Percentiles rank a stretch among this genome's conserved stretches.
These are phyloP conservation scores for Papilio protenor DNA, from an alignment of 2,888 invertebrate species.

Conservation along the genomic window DNA sequence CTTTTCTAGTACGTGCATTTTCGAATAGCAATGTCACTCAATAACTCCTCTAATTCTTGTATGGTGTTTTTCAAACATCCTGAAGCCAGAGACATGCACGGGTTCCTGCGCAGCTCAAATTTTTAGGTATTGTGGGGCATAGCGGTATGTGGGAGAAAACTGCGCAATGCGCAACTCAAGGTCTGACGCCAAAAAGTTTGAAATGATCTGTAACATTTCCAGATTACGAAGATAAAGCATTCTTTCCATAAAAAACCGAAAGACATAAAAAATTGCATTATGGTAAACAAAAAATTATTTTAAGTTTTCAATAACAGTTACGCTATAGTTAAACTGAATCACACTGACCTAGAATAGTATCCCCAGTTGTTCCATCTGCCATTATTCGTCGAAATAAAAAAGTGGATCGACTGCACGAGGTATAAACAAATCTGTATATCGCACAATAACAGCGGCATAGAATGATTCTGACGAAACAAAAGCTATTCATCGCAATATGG, in stretches of 20 bases:
- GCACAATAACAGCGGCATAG: slow-evolving; percentile 6
- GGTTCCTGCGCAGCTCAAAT: no score
- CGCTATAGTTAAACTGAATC: not conserved
- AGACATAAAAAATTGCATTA: no score
- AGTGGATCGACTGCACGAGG: not conserved
- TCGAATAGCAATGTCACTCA: not conserved
- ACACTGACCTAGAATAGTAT: not conserved
- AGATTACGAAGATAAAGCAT: no score
- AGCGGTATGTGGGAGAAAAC: no score
- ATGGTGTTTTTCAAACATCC: no score
- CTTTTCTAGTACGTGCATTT: not conserved
- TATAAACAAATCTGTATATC: slow-evolving; percentile 13
- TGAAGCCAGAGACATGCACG: no score
- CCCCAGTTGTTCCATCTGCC: not conserved
- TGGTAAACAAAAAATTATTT: not conserved
- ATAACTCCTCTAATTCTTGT: not conserved
- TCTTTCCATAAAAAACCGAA: no score
- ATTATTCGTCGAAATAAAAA: slow-evolving; percentile 9
- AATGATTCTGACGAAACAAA: slow-evolving; percentile 33
- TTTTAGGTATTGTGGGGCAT: no score
- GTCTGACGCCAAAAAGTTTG: no score
- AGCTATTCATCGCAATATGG: slow-evolving; percentile 31
- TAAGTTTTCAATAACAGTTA: not conserved
- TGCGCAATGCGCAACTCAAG: no score
- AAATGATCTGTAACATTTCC: no score